These are phyloP conservation scores for Pseudocheirus occidentalis DNA, from an alignment of 2,797 vertebrate species.

Conservation along the genomic window DNA sequence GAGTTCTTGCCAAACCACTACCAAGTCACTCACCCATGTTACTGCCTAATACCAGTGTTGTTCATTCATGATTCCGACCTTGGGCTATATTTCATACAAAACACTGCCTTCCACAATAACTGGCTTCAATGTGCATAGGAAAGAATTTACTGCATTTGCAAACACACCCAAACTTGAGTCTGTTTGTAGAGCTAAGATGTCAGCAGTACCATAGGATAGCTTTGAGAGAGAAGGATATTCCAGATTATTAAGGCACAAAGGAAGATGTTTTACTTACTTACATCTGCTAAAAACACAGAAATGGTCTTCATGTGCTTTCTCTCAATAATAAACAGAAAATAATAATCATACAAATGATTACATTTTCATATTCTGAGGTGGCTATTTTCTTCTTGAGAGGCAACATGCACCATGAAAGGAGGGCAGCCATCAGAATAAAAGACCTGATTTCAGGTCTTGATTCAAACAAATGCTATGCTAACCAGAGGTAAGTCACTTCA, in stretches of 20 bases:
- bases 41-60: not conserved
- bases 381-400: not conserved
- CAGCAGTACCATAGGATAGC: not conserved
- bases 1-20: conserved; percentile 20
- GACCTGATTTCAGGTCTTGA: not conserved
- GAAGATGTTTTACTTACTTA: not conserved
- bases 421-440: not conserved
- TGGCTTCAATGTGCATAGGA: not conserved
- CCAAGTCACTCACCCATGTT: not conserved
- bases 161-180: not conserved
- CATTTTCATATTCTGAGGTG: not conserved
- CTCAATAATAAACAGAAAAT: not conserved
- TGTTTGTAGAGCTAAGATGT: not conserved
- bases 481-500: not conserved
- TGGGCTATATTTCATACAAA: conserved; percentile 10
- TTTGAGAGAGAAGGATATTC: conserved; percentile 23
- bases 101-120: not conserved
- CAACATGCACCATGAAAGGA: not conserved
- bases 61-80: conserved; percentile 8
- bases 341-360: not conserved
- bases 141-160: not conserved
- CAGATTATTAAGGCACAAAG: not conserved
- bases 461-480: not conserved
- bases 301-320: not conserved
- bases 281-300: conserved; percentile 5